A percentile compares a stretch with the other conserved stretches of the same genome.
These are phyloP conservation scores for Latheticus oryzae DNA, from an alignment of 2,888 invertebrate species.

Conservation along the genomic window DNA sequence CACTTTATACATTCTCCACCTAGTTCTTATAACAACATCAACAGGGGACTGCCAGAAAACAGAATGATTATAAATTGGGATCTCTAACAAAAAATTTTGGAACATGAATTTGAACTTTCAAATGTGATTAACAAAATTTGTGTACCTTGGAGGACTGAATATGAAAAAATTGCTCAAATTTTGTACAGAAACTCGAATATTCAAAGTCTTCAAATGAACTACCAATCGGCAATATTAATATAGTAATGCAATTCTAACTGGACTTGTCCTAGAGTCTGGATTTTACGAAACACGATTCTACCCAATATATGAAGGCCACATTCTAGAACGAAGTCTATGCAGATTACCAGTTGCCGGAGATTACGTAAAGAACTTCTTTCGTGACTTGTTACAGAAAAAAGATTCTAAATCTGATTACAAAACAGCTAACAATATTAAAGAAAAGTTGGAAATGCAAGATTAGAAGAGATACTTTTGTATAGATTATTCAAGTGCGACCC, in stretches of 20 bases:
- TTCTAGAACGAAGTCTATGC: neutral
- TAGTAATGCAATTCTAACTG: constrained; percentile 40
- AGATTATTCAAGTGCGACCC: constrained; percentile 41
- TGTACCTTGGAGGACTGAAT: no score
- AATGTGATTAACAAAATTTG: no score
- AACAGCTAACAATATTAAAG: constrained; percentile 42
- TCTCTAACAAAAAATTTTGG: constrained; percentile 29
- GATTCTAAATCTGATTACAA: constrained; percentile 19
- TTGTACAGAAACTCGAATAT: constrained; percentile 44
- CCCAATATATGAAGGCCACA: constrained; percentile 44
- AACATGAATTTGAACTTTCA: constrained; percentile 7
- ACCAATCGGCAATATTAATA: constrained; percentile 42
- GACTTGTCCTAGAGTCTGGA: constrained; percentile 45
- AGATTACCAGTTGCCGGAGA: constrained; percentile 8
- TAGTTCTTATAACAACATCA: no score
- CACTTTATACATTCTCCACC: no score
- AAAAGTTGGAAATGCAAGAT: no score
- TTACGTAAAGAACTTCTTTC: constrained; percentile 1
- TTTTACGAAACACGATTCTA: constrained; percentile 42
- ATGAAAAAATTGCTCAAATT: constrained; percentile 45
- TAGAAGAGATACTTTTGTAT: no score
- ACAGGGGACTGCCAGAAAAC: no score
- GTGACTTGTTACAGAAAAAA: constrained; percentile 1
- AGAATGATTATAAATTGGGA: constrained; percentile 39
- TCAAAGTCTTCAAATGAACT: constrained; percentile 41